These are phyloP conservation scores for Chloropsis cyanopogon DNA, from an alignment of 2,113 vertebrate species.

Conservation along the genomic window DNA sequence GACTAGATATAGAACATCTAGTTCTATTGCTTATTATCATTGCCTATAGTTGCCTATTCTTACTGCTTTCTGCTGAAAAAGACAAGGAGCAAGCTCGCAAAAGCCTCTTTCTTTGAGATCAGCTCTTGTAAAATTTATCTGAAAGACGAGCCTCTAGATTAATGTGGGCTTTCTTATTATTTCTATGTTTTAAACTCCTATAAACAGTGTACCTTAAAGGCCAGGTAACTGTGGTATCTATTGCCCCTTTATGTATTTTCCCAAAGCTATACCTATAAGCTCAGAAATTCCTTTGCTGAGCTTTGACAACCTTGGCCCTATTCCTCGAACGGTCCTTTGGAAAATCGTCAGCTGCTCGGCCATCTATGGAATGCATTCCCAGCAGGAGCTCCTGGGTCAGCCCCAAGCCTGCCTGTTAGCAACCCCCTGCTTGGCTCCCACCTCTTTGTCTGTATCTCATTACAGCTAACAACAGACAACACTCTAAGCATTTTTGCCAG, in stretches of 20 bases:
- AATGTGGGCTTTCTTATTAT: accelerated
- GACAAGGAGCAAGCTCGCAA: neutral
- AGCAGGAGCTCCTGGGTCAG: neutral
- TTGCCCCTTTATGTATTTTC: neutral
- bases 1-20: neutral
- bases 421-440: neutral
- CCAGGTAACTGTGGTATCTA: neutral
- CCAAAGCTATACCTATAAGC: neutral
- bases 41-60: neutral
- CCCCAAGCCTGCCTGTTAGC: neutral
- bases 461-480: neutral
- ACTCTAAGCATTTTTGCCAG: neutral
- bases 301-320: neutral
- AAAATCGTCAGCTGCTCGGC: neutral
- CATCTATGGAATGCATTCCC: accelerated
- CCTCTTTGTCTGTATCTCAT: neutral
- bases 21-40: neutral
- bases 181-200: neutral
- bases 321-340: neutral
- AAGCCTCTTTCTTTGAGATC: neutral
- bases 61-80: neutral
- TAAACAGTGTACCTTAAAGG: neutral
- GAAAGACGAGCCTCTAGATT: neutral
- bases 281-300: neutral
- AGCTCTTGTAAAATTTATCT: neutral